phyloP scores from a whole-genome alignment of 2,797 vertebrate genomes.

The Chaetophractus vellerosus region DNA sequence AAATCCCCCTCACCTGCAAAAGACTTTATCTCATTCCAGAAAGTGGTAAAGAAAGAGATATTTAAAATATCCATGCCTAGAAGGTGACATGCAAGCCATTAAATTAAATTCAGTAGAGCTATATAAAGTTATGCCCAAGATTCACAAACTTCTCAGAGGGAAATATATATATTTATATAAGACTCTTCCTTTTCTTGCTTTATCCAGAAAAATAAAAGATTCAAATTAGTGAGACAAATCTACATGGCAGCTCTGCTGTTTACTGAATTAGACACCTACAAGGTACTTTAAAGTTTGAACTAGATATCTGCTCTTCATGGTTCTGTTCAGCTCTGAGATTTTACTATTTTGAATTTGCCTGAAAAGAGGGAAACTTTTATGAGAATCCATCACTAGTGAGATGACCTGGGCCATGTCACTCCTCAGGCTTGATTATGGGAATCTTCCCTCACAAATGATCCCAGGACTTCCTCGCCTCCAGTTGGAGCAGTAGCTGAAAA shows the following conservation, averaged over 20 bases:
- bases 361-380: neutral
- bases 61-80: neutral
- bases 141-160: slow-evolving; percentile 14
- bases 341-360: neutral
- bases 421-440: neutral
- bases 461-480: neutral
- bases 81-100: slow-evolving; percentile 47
- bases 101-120: slow-evolving; percentile 31
- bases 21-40: slow-evolving; percentile 14
- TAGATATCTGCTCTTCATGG: neutral
- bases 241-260: neutral
- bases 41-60: neutral
- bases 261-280: slow-evolving; percentile 2
- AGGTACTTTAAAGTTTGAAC: neutral
- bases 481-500: neutral
- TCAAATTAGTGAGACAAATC: slow-evolving; percentile 21
- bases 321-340: neutral
- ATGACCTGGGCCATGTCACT: neutral
- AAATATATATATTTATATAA: neutral
- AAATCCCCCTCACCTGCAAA: neutral
- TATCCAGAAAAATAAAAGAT: neutral
- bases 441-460: neutral
- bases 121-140: slow-evolving; percentile 19
- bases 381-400: neutral
- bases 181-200: neutral